Evolutionary conservation across 2,113 vertebrate genomes (phyloP), one percentile per base, ranked within the genome.

Genomic region (Hiodon alosoides): DNA sequence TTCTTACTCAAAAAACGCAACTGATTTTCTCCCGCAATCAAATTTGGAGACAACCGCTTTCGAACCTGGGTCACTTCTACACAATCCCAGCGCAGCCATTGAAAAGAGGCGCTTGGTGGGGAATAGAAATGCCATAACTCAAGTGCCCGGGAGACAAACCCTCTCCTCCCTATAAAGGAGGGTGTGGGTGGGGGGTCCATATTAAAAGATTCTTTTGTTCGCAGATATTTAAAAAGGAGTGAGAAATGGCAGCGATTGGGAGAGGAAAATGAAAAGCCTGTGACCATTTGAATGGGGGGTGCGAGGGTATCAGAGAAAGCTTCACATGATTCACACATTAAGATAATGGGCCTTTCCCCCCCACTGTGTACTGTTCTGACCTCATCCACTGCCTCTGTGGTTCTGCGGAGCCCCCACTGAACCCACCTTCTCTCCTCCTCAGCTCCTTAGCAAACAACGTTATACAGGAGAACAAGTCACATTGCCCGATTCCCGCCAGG

Each of bases 191-290:
- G 72, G 62, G 76, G 69, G 68, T 79, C 73, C 68, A 64, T 78
- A 72, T 77, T 81, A 75, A 84, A 81, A 75, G 81, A 84, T 79
- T 69, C 67, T 76, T 79, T 84, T 84, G 83, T 84, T 77, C 76
- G 5, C 54, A 58, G 69, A 76, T 78, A 76, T 75, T 78, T 82
- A 75, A 76, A 77, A 77, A 57, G 77, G 81, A 68, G 79, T 81
- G 74, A 79, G 57, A 78, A 54, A 82, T 84, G 70, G 79, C 64
- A 59, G 73, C 82, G 79, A 81, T 77, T 79, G 60, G 57, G 66
- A 64, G 68, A 67, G 65, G 8, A 76, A 79, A 79, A 76, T 76
- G 71, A 79, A 79, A 80, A 76, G 77, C 75, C 76, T 62, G n/a
- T 53, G 59, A 74, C 75, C 75, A 74, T 62, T 31, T 53, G 59